These are phyloP conservation scores for Thecophora atra DNA, from an alignment of 2,888 invertebrate genomes.

Conservation along the genomic window DNA sequence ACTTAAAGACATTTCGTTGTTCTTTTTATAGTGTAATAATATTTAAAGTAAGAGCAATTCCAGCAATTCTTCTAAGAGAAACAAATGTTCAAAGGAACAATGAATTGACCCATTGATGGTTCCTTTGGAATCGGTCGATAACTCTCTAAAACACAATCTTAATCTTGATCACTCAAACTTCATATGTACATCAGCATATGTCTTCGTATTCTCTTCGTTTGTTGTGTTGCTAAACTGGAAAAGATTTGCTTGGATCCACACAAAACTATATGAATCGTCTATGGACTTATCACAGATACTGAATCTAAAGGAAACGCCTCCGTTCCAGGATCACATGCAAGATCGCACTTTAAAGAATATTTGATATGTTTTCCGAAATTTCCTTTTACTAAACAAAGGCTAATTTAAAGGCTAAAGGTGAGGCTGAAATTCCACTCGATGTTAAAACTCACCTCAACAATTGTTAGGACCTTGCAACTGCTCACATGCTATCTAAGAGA, in stretches of 20 bases:
- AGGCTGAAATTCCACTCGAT: constrained; percentile 11
- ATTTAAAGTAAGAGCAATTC: too few relatives aligned
- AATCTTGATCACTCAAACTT: too few relatives aligned
- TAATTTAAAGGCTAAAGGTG: too few relatives aligned
- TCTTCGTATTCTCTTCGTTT: too few relatives aligned
- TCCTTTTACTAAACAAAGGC: background rate
- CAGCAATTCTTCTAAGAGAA: too few relatives aligned
- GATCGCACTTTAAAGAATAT: constrained; percentile 11
- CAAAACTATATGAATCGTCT: background rate
- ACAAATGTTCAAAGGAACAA: too few relatives aligned
- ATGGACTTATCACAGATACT: constrained; percentile 5
- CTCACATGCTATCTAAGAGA: background rate
- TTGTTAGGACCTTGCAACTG: background rate
- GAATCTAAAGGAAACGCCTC: constrained; percentile 18
- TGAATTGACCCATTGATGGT: too few relatives aligned
- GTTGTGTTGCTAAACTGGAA: background rate
- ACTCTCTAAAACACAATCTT: too few relatives aligned
- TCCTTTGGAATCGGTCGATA: too few relatives aligned
- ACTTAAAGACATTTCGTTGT: too few relatives aligned
- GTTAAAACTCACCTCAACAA: background rate
- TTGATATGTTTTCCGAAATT: background rate
- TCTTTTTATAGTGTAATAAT: too few relatives aligned
- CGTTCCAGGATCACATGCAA: background rate
- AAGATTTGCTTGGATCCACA: constrained; percentile 6
- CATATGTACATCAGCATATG: too few relatives aligned